Conservation (phyloP, 1,140 invertebrate genomes). For the Cheumatopsyche charites region DNA sequence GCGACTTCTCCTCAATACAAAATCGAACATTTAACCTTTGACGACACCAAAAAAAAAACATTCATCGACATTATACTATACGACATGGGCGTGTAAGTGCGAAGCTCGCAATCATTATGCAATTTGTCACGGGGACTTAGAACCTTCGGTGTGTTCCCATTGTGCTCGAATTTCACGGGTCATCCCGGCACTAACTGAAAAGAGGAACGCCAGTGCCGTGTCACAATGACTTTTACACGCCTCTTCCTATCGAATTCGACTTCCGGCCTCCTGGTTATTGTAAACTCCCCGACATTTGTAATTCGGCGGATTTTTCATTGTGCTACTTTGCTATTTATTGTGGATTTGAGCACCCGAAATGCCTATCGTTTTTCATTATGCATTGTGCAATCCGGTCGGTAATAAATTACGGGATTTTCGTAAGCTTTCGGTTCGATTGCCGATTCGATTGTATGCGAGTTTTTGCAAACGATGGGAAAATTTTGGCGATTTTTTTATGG, state of each 20-base stretch:
- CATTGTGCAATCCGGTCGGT: too few relatives aligned
- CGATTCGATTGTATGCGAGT: too few relatives aligned
- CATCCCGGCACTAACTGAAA: slow-evolving; percentile 20
- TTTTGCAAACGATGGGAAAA: too few relatives aligned
- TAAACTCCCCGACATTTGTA: slow-evolving; percentile 32
- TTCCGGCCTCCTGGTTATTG: slow-evolving; percentile 19
- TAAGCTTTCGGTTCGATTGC: too few relatives aligned
- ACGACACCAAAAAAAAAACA: neutral
- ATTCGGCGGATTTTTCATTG: slow-evolving; percentile 13
- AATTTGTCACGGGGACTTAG: slow-evolving; percentile 47
- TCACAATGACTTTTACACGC: neutral
- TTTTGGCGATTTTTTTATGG: too few relatives aligned
- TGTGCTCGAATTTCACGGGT: slow-evolving; percentile 42
- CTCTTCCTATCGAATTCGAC: slow-evolving; percentile 12
- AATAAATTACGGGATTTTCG: too few relatives aligned
- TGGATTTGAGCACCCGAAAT: too few relatives aligned
- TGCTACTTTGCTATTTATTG: slow-evolving; percentile 4
- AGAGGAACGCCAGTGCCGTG: neutral
- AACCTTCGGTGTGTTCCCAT: slow-evolving; percentile 24
- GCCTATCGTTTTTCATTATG: too few relatives aligned
- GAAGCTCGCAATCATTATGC: slow-evolving; percentile 43
- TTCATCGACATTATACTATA: neutral
- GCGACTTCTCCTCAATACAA: too few relatives aligned
- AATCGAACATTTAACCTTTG: neutral
- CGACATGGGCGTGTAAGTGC: slow-evolving; percentile 31